phyloP scores from a whole-genome alignment of 2,888 invertebrate genomes.

The Drosophila dives region DNA sequence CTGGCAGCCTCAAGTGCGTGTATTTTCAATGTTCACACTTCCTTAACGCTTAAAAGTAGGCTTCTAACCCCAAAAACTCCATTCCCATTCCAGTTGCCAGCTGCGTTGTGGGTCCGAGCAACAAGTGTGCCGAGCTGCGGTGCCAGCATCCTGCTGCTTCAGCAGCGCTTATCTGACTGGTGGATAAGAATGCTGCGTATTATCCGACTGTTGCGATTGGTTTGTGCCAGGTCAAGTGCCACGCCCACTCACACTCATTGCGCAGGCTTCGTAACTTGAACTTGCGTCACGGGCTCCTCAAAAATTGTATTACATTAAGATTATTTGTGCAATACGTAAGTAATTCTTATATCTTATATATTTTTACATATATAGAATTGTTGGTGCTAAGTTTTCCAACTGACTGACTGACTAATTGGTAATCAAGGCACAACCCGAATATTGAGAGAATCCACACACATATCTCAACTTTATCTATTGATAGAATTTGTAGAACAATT shows the following conservation, averaged over 20 bases:
- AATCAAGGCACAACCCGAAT: background rate
- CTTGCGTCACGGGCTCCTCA: constrained; percentile 12
- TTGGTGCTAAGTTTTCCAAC: background rate
- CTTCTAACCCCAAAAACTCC: constrained; percentile 1
- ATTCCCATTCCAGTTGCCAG: background rate
- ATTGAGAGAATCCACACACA: background rate
- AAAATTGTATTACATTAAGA: constrained; percentile 10
- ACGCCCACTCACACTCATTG: constrained; percentile 49
- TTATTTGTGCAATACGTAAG: background rate
- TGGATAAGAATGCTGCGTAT: constrained; percentile 66
- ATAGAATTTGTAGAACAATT: background rate
- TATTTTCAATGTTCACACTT: constrained; percentile 69
- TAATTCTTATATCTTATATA: background rate
- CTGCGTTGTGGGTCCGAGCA: constrained; percentile 38
- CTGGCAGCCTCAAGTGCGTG: constrained; percentile 51
- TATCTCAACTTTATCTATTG: background rate
- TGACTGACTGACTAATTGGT: background rate
- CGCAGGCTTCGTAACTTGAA: constrained; percentile 53
- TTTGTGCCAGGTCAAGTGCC: background rate
- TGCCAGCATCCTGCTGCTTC: constrained; percentile 52
- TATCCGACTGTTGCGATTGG: constrained; percentile 67
- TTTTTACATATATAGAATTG: background rate
- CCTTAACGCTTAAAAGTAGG: constrained; percentile 8
- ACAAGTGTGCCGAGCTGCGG: constrained; percentile 58
- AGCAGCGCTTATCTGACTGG: constrained; percentile 55